A percentile compares a stretch with the other conserved stretches of the same genome.
Evolutionary conservation across 1,140 invertebrate genomes (phyloP).

Genomic region (Drosophila punjabiensis): DNA sequence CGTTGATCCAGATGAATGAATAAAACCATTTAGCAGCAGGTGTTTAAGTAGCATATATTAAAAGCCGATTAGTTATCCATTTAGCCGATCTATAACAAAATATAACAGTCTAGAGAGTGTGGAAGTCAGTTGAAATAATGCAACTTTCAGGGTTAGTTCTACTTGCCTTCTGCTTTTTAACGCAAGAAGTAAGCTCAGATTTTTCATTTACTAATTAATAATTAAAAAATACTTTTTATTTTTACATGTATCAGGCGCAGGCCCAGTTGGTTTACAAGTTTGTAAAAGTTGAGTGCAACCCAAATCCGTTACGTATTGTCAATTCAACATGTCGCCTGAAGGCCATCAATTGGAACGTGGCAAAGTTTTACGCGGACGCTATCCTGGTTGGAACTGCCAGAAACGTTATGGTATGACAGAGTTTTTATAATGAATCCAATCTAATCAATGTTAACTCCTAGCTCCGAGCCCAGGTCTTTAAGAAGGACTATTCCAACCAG

Average conservation of each 20-base stretch:
- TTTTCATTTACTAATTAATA: not conserved
- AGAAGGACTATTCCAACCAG: not conserved
- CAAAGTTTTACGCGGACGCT: constrained; percentile 5
- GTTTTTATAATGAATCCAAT: not conserved
- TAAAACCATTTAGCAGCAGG: not conserved
- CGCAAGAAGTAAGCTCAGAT: not conserved
- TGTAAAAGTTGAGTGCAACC: constrained; percentile 36
- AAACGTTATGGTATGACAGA: constrained; percentile 22
- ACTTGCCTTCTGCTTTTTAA: not conserved
- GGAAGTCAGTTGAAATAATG: not conserved
- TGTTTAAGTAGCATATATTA: not conserved
- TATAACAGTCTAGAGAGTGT: not conserved
- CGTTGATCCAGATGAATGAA: not conserved
- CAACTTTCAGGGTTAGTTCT: not conserved
- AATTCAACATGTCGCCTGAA: constrained; percentile 23
- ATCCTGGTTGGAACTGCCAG: not conserved
- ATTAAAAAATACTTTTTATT: not conserved
- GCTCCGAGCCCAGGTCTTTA: not conserved
- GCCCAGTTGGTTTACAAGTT: constrained; percentile 26
- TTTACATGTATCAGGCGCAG: not conserved
- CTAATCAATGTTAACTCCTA: not conserved
- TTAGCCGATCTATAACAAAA: not conserved
- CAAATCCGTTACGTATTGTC: not conserved
- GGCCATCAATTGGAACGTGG: constrained; percentile 37
- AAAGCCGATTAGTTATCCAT: not conserved